Percentiles rank a stretch among this genome's conserved stretches.
phyloP scores from a whole-genome alignment of 2,888 invertebrate genomes.

The Clivina fossor region DNA sequence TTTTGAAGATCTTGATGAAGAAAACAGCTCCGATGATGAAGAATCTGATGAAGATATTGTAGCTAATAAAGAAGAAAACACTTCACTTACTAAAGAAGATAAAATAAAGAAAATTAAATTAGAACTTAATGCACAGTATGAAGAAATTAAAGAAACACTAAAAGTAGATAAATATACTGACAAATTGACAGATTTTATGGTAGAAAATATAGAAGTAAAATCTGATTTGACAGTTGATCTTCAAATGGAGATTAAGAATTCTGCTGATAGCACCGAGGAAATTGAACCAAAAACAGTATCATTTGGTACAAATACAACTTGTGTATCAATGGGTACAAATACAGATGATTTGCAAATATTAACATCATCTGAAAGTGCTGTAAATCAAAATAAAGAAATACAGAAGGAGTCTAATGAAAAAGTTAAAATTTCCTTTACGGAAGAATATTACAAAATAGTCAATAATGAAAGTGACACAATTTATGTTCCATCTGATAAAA shows the following conservation, averaged over 20 bases:
- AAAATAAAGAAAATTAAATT: too few species aligned
- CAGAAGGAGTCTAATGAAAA: background rate
- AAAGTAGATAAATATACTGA: too few species aligned
- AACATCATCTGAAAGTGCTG: background rate
- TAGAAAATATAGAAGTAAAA: too few species aligned
- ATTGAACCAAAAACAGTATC: too few species aligned
- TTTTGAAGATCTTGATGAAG: too few species aligned
- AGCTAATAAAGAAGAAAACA: background rate
- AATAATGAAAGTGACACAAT: slow-evolving; percentile 15
- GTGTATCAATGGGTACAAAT: slow-evolving; percentile 1
- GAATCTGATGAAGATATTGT: background rate
- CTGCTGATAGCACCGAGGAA: too few species aligned
- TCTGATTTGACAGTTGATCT: too few species aligned
- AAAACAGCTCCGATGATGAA: background rate
- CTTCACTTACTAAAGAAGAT: background rate
- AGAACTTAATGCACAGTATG: too few species aligned
- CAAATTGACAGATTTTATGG: too few species aligned
- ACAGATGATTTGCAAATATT: background rate
- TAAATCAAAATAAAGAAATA: background rate
- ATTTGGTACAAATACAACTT: background rate
- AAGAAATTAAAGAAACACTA: too few species aligned
- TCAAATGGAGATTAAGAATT: too few species aligned
- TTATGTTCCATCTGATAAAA: slow-evolving; percentile 1
- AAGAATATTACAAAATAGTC: slow-evolving; percentile 16
- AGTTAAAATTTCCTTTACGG: slow-evolving; percentile 12